These are phyloP conservation scores for Linurgus olivaceus DNA, from an alignment of 2,797 vertebrate species.

Conservation along the genomic window DNA sequence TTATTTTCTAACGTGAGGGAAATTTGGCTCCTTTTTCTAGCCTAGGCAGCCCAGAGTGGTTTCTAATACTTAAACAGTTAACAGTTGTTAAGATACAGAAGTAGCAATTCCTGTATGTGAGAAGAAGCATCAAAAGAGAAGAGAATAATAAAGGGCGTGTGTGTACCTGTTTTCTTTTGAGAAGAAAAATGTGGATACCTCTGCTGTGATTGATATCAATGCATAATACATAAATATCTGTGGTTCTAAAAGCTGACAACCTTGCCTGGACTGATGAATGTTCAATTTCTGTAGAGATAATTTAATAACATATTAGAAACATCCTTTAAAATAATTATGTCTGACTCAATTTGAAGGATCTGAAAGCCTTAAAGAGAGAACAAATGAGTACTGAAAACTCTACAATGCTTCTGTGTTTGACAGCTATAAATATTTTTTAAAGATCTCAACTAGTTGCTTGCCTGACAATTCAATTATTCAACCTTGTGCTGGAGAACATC, in stretches of 20 bases:
- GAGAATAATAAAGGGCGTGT: background rate
- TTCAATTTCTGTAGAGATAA: background rate
- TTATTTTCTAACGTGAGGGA: background rate
- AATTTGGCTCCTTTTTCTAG: background rate
- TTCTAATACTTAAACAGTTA: background rate
- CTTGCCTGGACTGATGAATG: slow-evolving; percentile 9
- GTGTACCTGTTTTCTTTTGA: background rate
- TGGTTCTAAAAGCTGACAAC: slow-evolving; percentile 9
- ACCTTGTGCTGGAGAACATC: slow-evolving; percentile 1
- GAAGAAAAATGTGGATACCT: background rate
- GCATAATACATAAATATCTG: background rate
- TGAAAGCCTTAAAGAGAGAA: slow-evolving; percentile 23
- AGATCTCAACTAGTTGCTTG: background rate
- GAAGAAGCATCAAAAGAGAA: background rate
- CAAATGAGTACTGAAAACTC: background rate
- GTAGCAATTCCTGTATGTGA: background rate
- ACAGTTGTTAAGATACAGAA: background rate
- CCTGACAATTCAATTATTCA: slow-evolving; percentile 52
- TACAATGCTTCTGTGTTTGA: background rate
- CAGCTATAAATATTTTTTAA: slow-evolving; percentile 25
- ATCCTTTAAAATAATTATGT: slow-evolving; percentile 43
- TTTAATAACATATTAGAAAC: slow-evolving; percentile 26
- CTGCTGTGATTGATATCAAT: background rate
- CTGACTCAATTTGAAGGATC: background rate
- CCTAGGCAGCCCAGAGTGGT: background rate